Evolutionary conservation across 2,888 invertebrate species (phyloP).

Genomic region (Nycteola revayana): DNA sequence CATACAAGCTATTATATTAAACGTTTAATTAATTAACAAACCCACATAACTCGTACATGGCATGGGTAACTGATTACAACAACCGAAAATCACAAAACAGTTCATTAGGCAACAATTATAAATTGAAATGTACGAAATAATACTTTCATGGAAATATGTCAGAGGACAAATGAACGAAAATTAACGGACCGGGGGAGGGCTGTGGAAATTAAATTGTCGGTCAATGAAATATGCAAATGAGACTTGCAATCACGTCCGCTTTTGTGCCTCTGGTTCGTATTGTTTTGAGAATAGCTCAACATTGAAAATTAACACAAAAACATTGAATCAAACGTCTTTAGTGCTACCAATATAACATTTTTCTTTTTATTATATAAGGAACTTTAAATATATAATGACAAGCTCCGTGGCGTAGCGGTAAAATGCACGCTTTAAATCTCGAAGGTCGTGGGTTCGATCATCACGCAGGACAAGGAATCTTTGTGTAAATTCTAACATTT

Average conservation of each 20-base stretch:
- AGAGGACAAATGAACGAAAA: slow-evolving; percentile 52
- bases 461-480: too few relatives aligned
- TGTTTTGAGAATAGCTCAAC: slow-evolving; percentile 46
- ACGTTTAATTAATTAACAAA: too few relatives aligned
- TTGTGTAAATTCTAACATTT: too few relatives aligned
- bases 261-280: slow-evolving; percentile 56
- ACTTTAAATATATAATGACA: too few relatives aligned
- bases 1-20: too few relatives aligned
- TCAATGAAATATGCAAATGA: slow-evolving; percentile 75
- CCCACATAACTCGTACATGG: too few relatives aligned
- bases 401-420: too few relatives aligned
- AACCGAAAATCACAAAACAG: slow-evolving; percentile 22
- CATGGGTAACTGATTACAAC: background rate
- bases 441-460: too few relatives aligned
- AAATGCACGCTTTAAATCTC: too few relatives aligned
- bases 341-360: too few relatives aligned
- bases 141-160: slow-evolving; percentile 35
- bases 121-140: slow-evolving; percentile 39
- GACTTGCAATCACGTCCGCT: slow-evolving; percentile 65
- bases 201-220: slow-evolving; percentile 69
- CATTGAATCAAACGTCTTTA: too few relatives aligned
- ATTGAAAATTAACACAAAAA: slow-evolving; percentile 15
- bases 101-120: slow-evolving; percentile 42
- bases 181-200: slow-evolving; percentile 47
- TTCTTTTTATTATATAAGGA: too few relatives aligned